Base-by-base conservation (phyloP, 2,113 vertebrate species). In the Psittacula cyanocephala region DNA sequence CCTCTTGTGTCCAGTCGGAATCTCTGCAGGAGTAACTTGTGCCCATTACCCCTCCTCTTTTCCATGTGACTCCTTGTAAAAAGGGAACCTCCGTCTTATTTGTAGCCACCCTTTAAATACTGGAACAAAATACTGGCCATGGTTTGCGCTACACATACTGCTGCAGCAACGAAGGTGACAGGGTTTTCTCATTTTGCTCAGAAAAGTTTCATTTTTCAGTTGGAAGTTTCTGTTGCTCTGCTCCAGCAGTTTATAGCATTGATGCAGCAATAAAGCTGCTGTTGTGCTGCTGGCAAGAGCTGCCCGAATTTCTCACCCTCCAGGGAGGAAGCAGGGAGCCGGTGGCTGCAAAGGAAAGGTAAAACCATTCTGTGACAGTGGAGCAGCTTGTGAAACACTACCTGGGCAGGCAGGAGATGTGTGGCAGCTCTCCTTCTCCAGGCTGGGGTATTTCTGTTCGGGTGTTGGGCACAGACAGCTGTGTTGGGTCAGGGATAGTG, bases 171-270 rank as follows among this genome's bases (percentile, higher is more conserved):
- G 13, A 14, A 16, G 23, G 39, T 11, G 35, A 63, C 64, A 71
- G 37, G 37, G 77, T 16, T 83, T 92, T 70, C 94, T 81, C 70
- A 46, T 69, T 90, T 97, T 88, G 71, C 78, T 92, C 49, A 25
- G 81, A 79, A 88, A 80, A 74, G 52, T 93, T 91, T 78, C 39
- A 43, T 91, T 97, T 97, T 89, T 96, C 83, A 83, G 43, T 89
- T 77, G 35, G 69, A 71, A 59, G n/a, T 95, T 95, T 94, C 24
- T 2, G 10, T 92, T 95, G 85, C 77, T 97, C 78, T 84, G 59
- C 77, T 97, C 86, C 59, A 49, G 79, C 90, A 95, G 80, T 78
- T 91, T 55, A 39, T 57, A 85, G 81, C 15, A 8, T 11, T 96
- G 89, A 91, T 10, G 9, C 2, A 3, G 49, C 84, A 95, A 71